These are phyloP conservation scores for Salvator merianae DNA, from an alignment of 2,113 vertebrate species.

Conservation along the genomic window DNA sequence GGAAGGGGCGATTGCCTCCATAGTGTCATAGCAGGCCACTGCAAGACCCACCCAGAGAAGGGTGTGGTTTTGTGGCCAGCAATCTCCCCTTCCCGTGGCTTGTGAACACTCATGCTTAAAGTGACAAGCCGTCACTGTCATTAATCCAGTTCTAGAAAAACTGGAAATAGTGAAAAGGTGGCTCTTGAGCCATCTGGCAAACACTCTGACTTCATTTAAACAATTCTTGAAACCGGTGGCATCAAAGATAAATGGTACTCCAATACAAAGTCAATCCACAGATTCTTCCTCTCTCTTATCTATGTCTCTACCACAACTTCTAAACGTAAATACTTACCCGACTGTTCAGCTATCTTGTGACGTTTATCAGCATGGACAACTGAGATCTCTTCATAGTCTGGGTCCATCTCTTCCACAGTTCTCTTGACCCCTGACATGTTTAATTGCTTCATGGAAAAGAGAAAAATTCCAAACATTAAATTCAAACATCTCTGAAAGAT, in stretches of 20 bases:
- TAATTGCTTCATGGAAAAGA: constrained; percentile 2
- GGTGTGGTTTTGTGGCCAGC: too few relatives aligned
- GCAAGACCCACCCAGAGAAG: too few relatives aligned
- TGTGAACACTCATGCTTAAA: too few relatives aligned
- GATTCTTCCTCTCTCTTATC: too few relatives aligned
- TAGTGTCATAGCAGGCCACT: too few relatives aligned
- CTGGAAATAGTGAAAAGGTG: neutral
- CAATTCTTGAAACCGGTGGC: neutral
- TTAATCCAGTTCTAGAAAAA: neutral
- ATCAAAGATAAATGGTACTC: neutral
- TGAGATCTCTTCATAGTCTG: constrained; percentile 93
- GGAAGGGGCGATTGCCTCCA: too few relatives aligned
- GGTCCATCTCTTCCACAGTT: constrained; percentile 90
- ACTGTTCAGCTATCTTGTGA: constrained; percentile 86
- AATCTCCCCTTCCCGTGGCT: too few relatives aligned
- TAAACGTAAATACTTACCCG: constrained; percentile 76
- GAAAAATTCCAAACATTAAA: neutral
- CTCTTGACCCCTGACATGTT: constrained; percentile 95
- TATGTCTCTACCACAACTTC: neutral
- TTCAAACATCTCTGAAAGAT: neutral
- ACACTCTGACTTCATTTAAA: neutral
- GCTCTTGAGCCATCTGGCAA: neutral
- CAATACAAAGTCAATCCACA: neutral
- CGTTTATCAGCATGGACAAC: constrained; percentile 86
- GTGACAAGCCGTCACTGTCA: too few relatives aligned